Percentiles rank a stretch among this genome's conserved stretches.
Conservation (phyloP, 2,888 invertebrate species). For the Melieria crassipennis region DNA sequence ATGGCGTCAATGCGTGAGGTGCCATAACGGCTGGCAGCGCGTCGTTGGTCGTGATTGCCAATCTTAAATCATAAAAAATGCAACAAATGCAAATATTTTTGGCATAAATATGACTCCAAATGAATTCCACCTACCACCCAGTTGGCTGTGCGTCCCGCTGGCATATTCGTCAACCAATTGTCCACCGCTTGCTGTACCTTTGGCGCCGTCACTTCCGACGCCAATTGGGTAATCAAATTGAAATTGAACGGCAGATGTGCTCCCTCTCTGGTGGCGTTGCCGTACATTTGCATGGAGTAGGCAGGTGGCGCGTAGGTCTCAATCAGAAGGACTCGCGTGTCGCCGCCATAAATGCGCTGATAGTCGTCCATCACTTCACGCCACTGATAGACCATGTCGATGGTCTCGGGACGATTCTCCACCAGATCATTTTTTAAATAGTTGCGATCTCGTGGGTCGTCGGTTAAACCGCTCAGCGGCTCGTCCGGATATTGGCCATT, state of each 20-base stretch:
- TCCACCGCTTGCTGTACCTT: conserved; percentile 67
- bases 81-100: background rate
- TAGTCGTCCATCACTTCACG: conserved; percentile 71
- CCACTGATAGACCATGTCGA: conserved; percentile 65
- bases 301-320: conserved; percentile 69
- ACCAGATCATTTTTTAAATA: conserved; percentile 70
- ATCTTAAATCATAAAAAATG: conserved; percentile 62
- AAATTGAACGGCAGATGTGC: conserved; percentile 74
- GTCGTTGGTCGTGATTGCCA: conserved; percentile 80
- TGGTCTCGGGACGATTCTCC: conserved; percentile 67
- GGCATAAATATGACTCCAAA: background rate
- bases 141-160: conserved; percentile 67
- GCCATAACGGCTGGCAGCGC: conserved; percentile 76
- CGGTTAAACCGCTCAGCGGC: conserved; percentile 64
- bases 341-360: conserved; percentile 64
- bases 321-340: conserved; percentile 68
- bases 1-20: conserved; percentile 77
- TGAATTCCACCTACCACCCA: conserved; percentile 73
- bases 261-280: conserved; percentile 63
- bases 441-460: conserved; percentile 66
- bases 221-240: conserved; percentile 67
- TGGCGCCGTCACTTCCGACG: conserved; percentile 65
- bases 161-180: conserved; percentile 69
- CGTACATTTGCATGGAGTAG: conserved; percentile 70
- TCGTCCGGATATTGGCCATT: conserved; percentile 69